Base-by-base conservation (phyloP, 2,888 invertebrate species). In the Synergus itoensis region DNA sequence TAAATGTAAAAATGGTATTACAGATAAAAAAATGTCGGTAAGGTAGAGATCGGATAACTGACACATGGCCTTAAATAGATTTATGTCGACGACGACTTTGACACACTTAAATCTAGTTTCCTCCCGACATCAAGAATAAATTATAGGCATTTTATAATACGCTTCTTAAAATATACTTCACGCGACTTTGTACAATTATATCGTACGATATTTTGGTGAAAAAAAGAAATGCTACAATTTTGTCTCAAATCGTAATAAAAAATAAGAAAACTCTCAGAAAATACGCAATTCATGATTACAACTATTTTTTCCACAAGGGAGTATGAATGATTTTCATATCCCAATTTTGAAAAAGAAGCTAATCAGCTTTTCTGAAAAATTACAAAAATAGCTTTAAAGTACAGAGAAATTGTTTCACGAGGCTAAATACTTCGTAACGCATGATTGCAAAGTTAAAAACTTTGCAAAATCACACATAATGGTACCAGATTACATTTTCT, bases 91-190 rank as follows among this genome's bases (percentile, higher is more conserved):
- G 40, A 18, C n/a, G 41, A 40, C n/a, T 40, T 41, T 41, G 7
- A 65, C 11, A 65, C 12, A 41, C 36, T 67, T 43, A 67, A 18
- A 60, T 21, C 60, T 21, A 60, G 4, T 60, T 45, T 21, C 21
- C 14, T 43, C 43, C 41, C 11, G 5, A 67, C n/a, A 4, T 45
- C 14, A 5, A 21, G 43, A 43, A 21, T 18, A 67, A 43, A 67
- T 67, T 67, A 14, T 45, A 21, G 43, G 43, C 64, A 40, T 18
- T 43, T 43, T 67, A 67, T 45, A 67, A 67, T 43, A 67, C 67
- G 40, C 21, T 45, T 18, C 67, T 45, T 67, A 67, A 67, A 67
- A 67, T 67, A 67, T 67, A 45, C 14, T 43, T 67, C 67, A 45
- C 43, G n/a, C 7, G 41, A 43, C 21, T 67, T 65, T 65, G n/a